These are phyloP conservation scores for Drosophila takahashii DNA, from an alignment of 1,140 invertebrate species.

Conservation along the genomic window DNA sequence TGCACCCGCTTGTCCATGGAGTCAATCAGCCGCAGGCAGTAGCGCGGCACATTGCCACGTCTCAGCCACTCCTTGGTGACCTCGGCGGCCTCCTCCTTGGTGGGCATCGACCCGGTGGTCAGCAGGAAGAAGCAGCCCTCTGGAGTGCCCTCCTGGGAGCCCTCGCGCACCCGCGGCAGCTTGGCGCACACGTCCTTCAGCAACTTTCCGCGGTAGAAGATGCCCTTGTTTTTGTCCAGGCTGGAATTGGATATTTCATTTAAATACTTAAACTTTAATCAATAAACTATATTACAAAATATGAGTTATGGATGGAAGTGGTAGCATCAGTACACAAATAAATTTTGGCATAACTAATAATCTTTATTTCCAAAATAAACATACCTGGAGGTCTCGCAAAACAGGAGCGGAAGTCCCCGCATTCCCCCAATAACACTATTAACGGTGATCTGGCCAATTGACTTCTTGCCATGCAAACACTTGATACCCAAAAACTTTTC, in stretches of 20 bases:
- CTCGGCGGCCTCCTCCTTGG: conserved; percentile 90
- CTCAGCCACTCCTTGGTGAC: conserved; percentile 96
- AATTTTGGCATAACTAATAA: not conserved
- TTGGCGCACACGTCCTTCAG: conserved; percentile 96
- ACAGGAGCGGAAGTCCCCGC: conserved; percentile 96
- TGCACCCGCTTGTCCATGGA: conserved; percentile 96
- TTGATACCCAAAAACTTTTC: conserved; percentile 45
- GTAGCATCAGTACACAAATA: too few species aligned
- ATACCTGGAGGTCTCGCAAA: conserved; percentile 93
- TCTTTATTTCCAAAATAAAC: not conserved
- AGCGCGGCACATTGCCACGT: conserved; percentile 90
- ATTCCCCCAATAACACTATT: conserved; percentile 95
- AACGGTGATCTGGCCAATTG: conserved; percentile 34
- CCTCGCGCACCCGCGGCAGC: conserved; percentile 94
- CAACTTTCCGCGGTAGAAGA: conserved; percentile 95
- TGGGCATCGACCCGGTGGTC: conserved; percentile 95
- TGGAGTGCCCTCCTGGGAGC: conserved; percentile 93
- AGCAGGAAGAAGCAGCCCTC: conserved; percentile 98
- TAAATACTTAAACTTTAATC: not conserved
- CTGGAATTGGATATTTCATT: not conserved
- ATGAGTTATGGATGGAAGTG: too few species aligned
- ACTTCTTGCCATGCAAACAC: conserved; percentile 29
- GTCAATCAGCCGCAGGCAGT: conserved; percentile 97
- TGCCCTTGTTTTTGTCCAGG: conserved; percentile 96
- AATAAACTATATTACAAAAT: not conserved